Evolutionary conservation across 2,888 invertebrate genomes (phyloP), one percentile per base, ranked within the genome.

Genomic region (Eilema sororculum): DNA sequence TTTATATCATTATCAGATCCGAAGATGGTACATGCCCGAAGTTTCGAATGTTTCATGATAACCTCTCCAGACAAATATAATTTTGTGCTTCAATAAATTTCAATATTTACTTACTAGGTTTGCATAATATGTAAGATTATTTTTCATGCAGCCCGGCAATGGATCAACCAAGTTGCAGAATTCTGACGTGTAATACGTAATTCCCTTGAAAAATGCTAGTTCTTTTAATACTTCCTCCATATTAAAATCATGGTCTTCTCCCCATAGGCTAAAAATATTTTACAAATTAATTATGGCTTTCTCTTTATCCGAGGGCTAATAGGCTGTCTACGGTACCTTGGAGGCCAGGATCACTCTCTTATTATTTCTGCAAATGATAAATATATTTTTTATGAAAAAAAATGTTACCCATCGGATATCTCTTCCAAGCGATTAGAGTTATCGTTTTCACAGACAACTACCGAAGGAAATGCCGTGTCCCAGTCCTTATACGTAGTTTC

Each of bases 401-500:
- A 56, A 41, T 57, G 24, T 87, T 89, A 97, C 97, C 93, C 89
- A 81, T 97, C 97, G 0, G 97, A 96, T 67, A 96, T 92, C 82
- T 96, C 95, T 78, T 97, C 97, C 71, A 97, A 96, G 13, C 96
- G 95, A 74, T 96, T 95, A 80, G 96, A 95, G 82, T 97, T 97
- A 82, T 97, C 97, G 8, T 95, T 96, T 87, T 97, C 97, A 84
- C 98, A 98, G 16, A 98, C 93, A 1, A 96, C 96, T 46, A 98
- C 91, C 0, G 97, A 95, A 0, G 98, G 97, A 80, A 98, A 97
- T 69, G 96, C 91, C 0, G 97, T 97, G 80, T 97, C 93, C 97
- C 97, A 98, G 78, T 97, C 96, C 41, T 97, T 95, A 86, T 97
- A 98, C 0, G 96, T 97, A 0, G 97, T 97, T 82, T 98, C 98